phyloP scores from a whole-genome alignment of 2,888 invertebrate genomes.

The Marasmarcha lunaedactyla region DNA sequence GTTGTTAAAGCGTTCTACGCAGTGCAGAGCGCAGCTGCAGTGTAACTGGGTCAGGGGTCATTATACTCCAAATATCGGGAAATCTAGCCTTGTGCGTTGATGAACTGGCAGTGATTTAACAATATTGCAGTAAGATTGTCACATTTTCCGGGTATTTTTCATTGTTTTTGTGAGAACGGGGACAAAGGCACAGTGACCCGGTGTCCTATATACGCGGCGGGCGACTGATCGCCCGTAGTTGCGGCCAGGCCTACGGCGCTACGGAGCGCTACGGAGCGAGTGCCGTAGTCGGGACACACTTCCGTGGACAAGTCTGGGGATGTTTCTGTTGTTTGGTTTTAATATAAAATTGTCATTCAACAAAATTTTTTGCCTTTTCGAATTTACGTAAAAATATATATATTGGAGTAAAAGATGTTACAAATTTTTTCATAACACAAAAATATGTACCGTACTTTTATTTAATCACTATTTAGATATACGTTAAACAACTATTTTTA shows the following conservation, averaged over 20 bases:
- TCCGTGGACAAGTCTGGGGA: constrained; percentile 40
- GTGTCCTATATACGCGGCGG: constrained; percentile 41
- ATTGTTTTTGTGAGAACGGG: constrained; percentile 24
- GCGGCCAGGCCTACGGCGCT: constrained; percentile 58
- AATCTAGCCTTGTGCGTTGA: constrained; percentile 27
- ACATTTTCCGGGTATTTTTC: constrained; percentile 25
- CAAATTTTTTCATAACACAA: no score
- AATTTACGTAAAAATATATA: neutral
- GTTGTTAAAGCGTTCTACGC: neutral
- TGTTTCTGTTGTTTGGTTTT: constrained; percentile 17
- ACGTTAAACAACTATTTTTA: no score
- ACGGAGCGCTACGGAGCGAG: constrained; percentile 50
- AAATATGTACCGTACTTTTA: no score
- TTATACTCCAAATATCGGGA: constrained; percentile 36
- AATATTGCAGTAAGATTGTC: constrained; percentile 20
- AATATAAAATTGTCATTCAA: no score
- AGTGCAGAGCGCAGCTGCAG: constrained; percentile 49
- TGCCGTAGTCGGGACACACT: constrained; percentile 36
- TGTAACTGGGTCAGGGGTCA: constrained; percentile 54
- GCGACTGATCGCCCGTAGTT: constrained; percentile 29
- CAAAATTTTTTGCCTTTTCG: constrained; percentile 1
- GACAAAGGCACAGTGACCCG: constrained; percentile 39
- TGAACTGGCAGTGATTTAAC: constrained; percentile 9
- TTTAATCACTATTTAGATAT: no score
- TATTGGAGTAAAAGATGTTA: no score